Conservation (phyloP, 2,888 invertebrate genomes). For the Atrina japonica region DNA sequence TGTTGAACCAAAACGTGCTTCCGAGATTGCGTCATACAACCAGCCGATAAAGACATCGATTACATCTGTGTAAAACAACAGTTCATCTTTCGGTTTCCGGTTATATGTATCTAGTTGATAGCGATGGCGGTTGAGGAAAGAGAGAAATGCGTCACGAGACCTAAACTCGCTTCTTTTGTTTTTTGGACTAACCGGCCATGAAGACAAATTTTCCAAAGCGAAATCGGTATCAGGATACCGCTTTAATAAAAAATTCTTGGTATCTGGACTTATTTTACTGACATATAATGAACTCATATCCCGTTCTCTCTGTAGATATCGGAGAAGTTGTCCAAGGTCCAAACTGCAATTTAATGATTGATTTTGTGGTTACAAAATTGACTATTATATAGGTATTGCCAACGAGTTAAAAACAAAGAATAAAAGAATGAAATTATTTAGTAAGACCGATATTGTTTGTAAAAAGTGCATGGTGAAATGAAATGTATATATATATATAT, state of each 20-base stretch:
- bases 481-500: too few relatives aligned
- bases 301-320: conserved; percentile 69
- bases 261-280: conserved; percentile 65
- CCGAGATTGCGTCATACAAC: conserved; percentile 80
- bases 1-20: conserved; percentile 65
- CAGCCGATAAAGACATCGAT: conserved; percentile 72
- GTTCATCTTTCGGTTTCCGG: conserved; percentile 64
- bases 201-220: conserved; percentile 61
- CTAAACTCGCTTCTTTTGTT: conserved; percentile 54
- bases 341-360: conserved; percentile 56
- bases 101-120: conserved; percentile 66
- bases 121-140: conserved; percentile 69
- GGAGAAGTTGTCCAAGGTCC: conserved; percentile 60
- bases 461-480: too few relatives aligned
- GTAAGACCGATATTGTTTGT: too few relatives aligned
- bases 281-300: conserved; percentile 73
- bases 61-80: conserved; percentile 70
- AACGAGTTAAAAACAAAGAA: background rate
- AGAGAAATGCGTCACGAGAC: conserved; percentile 62
- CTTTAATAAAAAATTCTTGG: conserved; percentile 63
- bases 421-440: background rate
- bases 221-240: conserved; percentile 68
- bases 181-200: conserved; percentile 62
- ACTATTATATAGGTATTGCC: background rate
- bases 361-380: too few relatives aligned